These are phyloP conservation scores for Achatina immaculata DNA, from an alignment of 1,140 invertebrate species.

Conservation along the genomic window DNA sequence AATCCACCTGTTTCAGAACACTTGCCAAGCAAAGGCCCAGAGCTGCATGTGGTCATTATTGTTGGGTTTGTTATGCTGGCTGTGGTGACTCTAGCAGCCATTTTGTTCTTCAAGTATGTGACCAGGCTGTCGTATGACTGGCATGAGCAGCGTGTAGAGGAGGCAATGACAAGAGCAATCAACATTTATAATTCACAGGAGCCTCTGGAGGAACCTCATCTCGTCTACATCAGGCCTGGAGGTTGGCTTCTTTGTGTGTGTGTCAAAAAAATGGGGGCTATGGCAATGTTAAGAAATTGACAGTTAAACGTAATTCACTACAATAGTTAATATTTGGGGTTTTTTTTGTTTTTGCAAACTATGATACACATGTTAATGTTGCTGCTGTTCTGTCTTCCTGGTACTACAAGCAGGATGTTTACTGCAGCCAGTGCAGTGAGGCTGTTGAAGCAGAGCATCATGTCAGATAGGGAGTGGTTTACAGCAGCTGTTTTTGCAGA, in stretches of 20 bases:
- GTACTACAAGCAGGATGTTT: no score
- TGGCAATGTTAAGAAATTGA: no score
- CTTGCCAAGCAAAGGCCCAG: constrained; percentile 34
- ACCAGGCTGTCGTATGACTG: constrained; percentile 17
- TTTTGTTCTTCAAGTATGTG: constrained; percentile 40
- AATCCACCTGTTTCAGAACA: constrained; percentile 38
- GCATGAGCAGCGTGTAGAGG: constrained; percentile 39
- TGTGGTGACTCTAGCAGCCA: constrained; percentile 25
- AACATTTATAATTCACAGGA: constrained; percentile 45
- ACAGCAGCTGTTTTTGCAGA: no score
- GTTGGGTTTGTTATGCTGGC: constrained; percentile 32
- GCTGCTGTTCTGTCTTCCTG: no score
- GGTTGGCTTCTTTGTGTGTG: neutral
- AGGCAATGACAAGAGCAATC: constrained; percentile 40
- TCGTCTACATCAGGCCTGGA: neutral
- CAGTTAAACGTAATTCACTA: no score
- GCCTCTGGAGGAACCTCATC: constrained; percentile 21
- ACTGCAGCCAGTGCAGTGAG: no score
- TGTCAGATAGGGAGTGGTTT: no score
- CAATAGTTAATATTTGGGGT: no score
- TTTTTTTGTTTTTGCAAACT: no score
- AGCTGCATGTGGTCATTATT: constrained; percentile 38
- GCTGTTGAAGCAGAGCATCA: no score
- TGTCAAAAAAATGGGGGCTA: no score
- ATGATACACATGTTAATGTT: no score